These are phyloP conservation scores for Alsophila aescularia DNA, from an alignment of 2,888 invertebrate genomes.

Conservation along the genomic window DNA sequence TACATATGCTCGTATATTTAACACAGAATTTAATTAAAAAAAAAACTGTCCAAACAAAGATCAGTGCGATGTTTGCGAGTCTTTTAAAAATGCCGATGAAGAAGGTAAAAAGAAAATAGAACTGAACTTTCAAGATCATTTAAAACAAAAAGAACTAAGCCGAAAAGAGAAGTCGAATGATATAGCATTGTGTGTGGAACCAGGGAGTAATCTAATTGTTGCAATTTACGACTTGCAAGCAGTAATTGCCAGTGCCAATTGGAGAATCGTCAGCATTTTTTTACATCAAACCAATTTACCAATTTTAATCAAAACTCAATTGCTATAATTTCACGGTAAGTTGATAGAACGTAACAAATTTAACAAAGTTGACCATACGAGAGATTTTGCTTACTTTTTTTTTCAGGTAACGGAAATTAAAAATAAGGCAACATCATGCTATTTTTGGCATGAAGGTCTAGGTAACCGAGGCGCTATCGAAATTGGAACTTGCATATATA, in stretches of 20 bases:
- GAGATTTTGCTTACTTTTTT: no score
- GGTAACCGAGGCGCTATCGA: constrained; percentile 28
- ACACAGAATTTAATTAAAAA: not conserved
- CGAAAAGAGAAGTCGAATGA: constrained; percentile 18
- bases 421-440: constrained; percentile 23
- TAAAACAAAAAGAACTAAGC: constrained; percentile 15
- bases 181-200: constrained; percentile 11
- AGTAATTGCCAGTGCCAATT: constrained; percentile 21
- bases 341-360: not conserved
- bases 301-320: constrained; percentile 29
- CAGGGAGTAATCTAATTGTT: constrained; percentile 13
- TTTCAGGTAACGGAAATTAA: no score
- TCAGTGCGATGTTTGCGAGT: not conserved
- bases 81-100: constrained; percentile 1
- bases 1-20: not conserved
- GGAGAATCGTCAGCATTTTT: constrained; percentile 25
- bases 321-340: constrained; percentile 23
- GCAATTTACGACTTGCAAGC: constrained; percentile 29
- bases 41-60: not conserved
- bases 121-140: no score
- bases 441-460: constrained; percentile 31
- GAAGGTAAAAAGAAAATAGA: no score
- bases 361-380: no score
- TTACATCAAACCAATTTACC: no score
- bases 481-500: constrained; percentile 34